Conservation (phyloP, 2,797 vertebrate genomes). For the Myotis pilosus region DNA sequence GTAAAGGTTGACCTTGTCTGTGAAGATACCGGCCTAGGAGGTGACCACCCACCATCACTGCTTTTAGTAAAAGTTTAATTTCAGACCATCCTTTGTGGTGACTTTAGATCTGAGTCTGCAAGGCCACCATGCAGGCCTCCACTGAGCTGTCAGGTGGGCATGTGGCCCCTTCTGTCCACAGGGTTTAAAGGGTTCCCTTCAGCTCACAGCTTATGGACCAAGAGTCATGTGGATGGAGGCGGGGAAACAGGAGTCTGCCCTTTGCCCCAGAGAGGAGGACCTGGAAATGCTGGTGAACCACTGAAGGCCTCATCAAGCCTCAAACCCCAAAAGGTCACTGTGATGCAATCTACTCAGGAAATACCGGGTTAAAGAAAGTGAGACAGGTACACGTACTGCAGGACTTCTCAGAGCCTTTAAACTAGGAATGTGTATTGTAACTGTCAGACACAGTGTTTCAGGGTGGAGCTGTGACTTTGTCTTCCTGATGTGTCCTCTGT, state of each 20-base stretch:
- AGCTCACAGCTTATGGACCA: background rate
- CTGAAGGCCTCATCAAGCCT: background rate
- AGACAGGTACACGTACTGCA: rapidly evolving
- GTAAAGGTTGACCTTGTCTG: too few species aligned
- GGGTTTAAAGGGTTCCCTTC: background rate
- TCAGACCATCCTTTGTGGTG: too few species aligned
- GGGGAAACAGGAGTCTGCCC: background rate
- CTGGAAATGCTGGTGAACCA: background rate
- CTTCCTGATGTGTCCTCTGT: background rate
- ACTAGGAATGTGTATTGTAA: rapidly evolving
- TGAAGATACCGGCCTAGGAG: too few species aligned
- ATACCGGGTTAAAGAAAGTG: background rate
- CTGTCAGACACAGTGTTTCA: background rate
- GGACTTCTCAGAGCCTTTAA: background rate
- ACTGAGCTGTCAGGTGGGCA: too few species aligned
- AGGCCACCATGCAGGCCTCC: too few species aligned
- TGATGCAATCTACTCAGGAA: background rate
- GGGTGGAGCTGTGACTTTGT: background rate
- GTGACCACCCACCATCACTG: too few species aligned
- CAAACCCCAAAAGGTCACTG: background rate
- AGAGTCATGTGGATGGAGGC: background rate
- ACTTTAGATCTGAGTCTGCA: too few species aligned
- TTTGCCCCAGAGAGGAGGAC: background rate
- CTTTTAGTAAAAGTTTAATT: too few species aligned
- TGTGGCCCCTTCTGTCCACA: too few species aligned